Base-by-base conservation (phyloP, 2,888 invertebrate genomes). In the Diachrysia chrysitis region DNA sequence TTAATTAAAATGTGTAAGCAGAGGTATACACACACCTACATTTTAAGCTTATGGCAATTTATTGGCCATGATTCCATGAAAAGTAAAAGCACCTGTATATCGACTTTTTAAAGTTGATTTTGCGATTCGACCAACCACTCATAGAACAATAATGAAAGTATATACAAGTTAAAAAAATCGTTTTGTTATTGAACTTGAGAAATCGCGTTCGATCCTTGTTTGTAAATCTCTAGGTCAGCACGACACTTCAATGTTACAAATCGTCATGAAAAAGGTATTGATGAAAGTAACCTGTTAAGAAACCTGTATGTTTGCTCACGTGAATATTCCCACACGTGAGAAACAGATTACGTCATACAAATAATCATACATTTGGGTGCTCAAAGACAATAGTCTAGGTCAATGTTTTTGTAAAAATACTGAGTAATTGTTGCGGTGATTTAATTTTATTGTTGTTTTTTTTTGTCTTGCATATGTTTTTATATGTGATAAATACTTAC, bases 131-230 rank as follows among this genome's bases (percentile, higher is more conserved):
- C 10, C 32, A 32, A 10, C 32, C 32, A 1, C 32, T 32, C 9
- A 10, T 32, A n/a, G n/a, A n/a, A 42, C n/a, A 42, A 42, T n/a
- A n/a, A 37, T 5, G 37, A 37, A 37, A 37, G 14, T 10, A 25
- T 5, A 32, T 10, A 32, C 32, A 1, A 32, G 10, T 32, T 25
- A 25, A 32, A 32, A 32, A 32, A 32, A 10, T 32, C 32, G 32
- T 32, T 32, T 0, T 6, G 42, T 42, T 42, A 42, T 42, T 42
- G 42, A n/a, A n/a, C n/a, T 42, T n/a, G 42, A n/a, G 1, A n/a
- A n/a, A n/a, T 42, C 42, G n/a, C n/a, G 42, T 42, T n/a, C 42
- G 42, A 42, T 42, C 42, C 42, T 42, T 42, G n/a, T 42, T 42
- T 42, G 42, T 42, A n/a, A 42, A 42, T 4, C 42, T 42, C n/a